Conservation (phyloP, 2,888 invertebrate species). For the Cantharis flavilabris region DNA sequence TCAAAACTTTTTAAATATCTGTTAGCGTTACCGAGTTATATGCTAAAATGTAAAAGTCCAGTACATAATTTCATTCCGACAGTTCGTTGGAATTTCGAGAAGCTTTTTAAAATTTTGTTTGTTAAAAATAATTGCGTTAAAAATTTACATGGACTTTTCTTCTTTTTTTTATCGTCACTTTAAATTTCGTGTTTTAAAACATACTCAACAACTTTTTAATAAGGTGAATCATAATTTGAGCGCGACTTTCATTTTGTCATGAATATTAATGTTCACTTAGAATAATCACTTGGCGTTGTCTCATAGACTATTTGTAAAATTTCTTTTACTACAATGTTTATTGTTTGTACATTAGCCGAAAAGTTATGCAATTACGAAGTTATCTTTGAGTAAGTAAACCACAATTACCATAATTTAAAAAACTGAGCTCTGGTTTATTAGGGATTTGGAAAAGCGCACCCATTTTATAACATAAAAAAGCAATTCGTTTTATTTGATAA, state of each 20-base stretch:
- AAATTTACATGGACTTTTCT: neutral
- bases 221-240: neutral
- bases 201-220: neutral
- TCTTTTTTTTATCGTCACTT: neutral
- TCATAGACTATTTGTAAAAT: neutral
- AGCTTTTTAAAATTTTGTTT: neutral
- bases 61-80: neutral
- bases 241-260: neutral
- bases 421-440: neutral
- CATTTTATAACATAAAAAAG: neutral
- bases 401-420: neutral
- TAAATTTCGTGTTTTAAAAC: neutral
- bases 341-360: neutral
- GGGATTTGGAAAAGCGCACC: neutral
- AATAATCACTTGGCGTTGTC: neutral
- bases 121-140: neutral
- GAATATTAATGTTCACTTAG: neutral
- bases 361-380: neutral
- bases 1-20: neutral
- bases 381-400: neutral
- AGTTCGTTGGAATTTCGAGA: too few relatives aligned
- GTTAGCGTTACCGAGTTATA: neutral
- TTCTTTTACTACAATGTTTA: neutral
- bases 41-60: neutral
- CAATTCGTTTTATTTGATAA: neutral